A percentile compares a stretch with the other conserved stretches of the same genome.
Conservation (phyloP, 2,888 invertebrate species). For the Xanthia togata region DNA sequence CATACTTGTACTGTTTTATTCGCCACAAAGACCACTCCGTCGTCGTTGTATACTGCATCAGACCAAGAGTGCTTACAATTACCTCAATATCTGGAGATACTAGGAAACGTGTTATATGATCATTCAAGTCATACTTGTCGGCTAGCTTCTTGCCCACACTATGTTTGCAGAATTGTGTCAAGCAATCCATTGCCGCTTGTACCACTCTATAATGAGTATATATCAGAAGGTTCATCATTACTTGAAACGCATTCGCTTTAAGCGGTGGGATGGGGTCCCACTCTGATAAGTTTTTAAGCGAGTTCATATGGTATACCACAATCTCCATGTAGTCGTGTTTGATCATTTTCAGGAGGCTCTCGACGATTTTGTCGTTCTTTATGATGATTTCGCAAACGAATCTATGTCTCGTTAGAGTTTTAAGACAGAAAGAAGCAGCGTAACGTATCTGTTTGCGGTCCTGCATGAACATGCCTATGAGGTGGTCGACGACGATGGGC, state of each 20-base stretch:
- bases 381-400: conserved; percentile 77
- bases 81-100: conserved; percentile 71
- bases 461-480: conserved; percentile 78
- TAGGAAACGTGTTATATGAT: conserved; percentile 71
- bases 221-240: conserved; percentile 77
- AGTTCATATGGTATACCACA: conserved; percentile 80
- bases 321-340: conserved; percentile 83
- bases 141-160: conserved; percentile 80
- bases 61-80: conserved; percentile 77
- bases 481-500: conserved; percentile 76
- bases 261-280: conserved; percentile 80
- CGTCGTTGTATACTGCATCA: conserved; percentile 81
- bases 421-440: conserved; percentile 81
- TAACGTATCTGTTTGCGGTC: conserved; percentile 84
- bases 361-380: conserved; percentile 75
- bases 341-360: conserved; percentile 81
- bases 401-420: conserved; percentile 76
- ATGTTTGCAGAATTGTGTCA: conserved; percentile 84
- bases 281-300: conserved; percentile 77
- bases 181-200: conserved; percentile 81
- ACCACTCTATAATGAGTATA: conserved; percentile 75
- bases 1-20: conserved; percentile 77
- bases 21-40: conserved; percentile 86
- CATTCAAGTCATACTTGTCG: conserved; percentile 80
- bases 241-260: conserved; percentile 82